Evolutionary conservation across 2,797 vertebrate genomes (phyloP).

Genomic region (Cuculus canorus): DNA sequence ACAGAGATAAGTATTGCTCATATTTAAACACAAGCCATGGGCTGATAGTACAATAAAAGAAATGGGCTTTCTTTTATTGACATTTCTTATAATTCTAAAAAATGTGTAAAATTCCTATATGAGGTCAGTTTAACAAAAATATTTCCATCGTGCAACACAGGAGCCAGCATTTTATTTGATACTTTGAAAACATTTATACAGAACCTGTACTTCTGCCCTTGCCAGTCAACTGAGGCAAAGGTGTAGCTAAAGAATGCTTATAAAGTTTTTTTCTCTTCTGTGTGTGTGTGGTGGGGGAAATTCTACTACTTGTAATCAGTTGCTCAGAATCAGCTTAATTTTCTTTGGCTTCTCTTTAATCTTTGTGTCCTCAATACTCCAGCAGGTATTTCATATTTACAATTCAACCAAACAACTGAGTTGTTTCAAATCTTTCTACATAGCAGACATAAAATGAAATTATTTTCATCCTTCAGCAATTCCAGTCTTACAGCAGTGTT

Average conservation of each 20-base stretch:
- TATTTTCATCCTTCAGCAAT: constrained; percentile 57
- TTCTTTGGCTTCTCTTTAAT: constrained; percentile 20
- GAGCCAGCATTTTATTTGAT: neutral
- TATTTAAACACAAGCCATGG: neutral
- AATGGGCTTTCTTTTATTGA: neutral
- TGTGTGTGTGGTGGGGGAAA: neutral
- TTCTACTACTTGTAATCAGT: neutral
- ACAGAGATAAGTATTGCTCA: neutral
- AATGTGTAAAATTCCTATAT: neutral
- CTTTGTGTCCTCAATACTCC: neutral
- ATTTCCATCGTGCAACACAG: neutral
- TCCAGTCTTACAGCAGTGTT: constrained; percentile 16
- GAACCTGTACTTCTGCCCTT: neutral
- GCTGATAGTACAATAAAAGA: neutral
- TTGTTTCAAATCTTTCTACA: constrained; percentile 47
- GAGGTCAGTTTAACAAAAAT: neutral
- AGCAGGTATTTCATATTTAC: constrained; percentile 25
- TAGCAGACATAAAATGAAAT: constrained; percentile 54
- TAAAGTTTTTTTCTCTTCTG: neutral
- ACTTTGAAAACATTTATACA: neutral
- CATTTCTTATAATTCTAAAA: neutral
- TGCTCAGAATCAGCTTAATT: neutral
- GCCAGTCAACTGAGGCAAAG: neutral
- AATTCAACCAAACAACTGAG: constrained; percentile 22
- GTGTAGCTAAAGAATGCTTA: neutral